Percentiles rank a stretch among this genome's conserved stretches.
These are phyloP conservation scores for Chloropsis cyanopogon DNA, from an alignment of 2,113 vertebrate species.

Conservation along the genomic window DNA sequence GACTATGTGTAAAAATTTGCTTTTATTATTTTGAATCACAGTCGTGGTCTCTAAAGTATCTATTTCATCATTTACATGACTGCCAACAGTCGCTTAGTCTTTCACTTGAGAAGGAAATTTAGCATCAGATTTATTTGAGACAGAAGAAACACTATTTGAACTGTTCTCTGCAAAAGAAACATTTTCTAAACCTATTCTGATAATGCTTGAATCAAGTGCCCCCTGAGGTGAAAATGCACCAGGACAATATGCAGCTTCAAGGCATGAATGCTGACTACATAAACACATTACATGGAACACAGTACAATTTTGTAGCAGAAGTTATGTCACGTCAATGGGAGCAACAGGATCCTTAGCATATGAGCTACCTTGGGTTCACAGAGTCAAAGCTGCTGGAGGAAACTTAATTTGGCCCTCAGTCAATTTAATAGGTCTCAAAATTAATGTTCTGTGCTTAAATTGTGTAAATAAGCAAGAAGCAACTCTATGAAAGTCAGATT, in stretches of 20 bases:
- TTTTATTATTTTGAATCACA: background rate
- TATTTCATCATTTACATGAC: background rate
- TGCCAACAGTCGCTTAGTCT: background rate
- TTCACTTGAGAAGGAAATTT: background rate
- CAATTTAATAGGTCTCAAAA: background rate
- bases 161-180: background rate
- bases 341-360: background rate
- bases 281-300: background rate
- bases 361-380: background rate
- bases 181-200: background rate
- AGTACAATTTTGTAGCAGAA: background rate
- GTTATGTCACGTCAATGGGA: background rate
- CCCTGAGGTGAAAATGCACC: background rate
- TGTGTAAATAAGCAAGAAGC: background rate
- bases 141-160: background rate
- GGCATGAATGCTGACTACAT: background rate
- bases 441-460: background rate
- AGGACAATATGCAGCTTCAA: background rate
- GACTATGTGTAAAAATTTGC: background rate
- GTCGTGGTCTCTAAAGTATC: background rate
- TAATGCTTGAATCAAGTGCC: background rate
- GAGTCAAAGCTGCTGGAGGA: background rate
- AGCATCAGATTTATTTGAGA: background rate
- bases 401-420: background rate
- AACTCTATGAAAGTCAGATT: background rate